Percentiles rank a stretch among this genome's conserved stretches.
phyloP scores from a whole-genome alignment of 2,113 vertebrate species.

The Phalacrocorax carbo region DNA sequence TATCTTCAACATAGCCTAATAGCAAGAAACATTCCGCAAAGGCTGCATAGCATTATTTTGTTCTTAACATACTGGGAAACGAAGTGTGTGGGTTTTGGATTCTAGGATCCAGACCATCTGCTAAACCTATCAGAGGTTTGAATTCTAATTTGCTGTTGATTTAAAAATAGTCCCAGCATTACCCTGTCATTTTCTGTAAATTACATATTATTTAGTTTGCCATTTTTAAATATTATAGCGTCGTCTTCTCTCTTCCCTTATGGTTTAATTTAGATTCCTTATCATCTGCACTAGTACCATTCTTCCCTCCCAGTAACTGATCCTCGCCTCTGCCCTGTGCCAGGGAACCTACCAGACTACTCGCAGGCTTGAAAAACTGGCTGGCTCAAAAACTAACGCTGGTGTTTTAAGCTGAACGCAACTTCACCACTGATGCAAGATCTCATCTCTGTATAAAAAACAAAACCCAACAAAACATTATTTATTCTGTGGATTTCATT shows the following conservation, averaged over 20 bases:
- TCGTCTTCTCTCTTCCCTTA: slow-evolving; percentile 47
- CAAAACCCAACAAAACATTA: neutral
- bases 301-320: slow-evolving; percentile 20
- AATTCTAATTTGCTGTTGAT: slow-evolving; percentile 75
- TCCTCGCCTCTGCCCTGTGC: neutral
- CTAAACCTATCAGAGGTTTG: slow-evolving; percentile 73
- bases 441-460: neutral
- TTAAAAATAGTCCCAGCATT: slow-evolving; percentile 74
- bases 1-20: slow-evolving; percentile 49
- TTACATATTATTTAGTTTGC: slow-evolving; percentile 75
- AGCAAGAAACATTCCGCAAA: slow-evolving; percentile 52
- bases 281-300: slow-evolving; percentile 55
- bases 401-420: neutral
- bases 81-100: slow-evolving; percentile 71
- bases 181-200: slow-evolving; percentile 76
- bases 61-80: slow-evolving; percentile 63
- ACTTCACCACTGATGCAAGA: neutral
- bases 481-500: neutral
- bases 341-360: neutral
- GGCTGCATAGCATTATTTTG: slow-evolving; percentile 59
- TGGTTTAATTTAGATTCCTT: slow-evolving; percentile 70
- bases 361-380: neutral
- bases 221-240: slow-evolving; percentile 72
- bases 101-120: slow-evolving; percentile 73
- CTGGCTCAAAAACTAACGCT: neutral